These are phyloP conservation scores for Resseliella maxima DNA, from an alignment of 2,888 invertebrate genomes.

Conservation along the genomic window DNA sequence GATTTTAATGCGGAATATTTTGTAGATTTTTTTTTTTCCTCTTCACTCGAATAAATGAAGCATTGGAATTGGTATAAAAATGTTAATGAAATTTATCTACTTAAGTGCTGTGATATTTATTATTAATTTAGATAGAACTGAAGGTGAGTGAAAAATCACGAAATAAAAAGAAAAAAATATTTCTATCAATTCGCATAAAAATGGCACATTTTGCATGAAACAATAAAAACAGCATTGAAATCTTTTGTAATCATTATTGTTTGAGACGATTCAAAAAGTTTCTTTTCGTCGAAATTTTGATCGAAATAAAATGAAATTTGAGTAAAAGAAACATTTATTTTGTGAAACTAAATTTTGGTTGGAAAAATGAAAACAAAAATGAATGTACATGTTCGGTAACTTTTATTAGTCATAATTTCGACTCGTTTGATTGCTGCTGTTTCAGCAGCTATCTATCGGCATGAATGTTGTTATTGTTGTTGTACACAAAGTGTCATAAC, in stretches of 20 bases:
- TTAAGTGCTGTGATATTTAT: conserved; percentile 56
- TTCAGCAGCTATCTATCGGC: no score
- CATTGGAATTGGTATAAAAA: conserved; percentile 7
- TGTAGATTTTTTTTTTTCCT: background rate
- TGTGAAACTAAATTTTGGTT: no score
- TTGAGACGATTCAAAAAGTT: no score
- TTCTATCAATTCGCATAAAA: background rate
- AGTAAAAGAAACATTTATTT: no score
- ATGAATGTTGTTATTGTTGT: background rate
- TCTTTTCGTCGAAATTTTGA: no score
- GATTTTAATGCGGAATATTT: background rate
- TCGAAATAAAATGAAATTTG: no score
- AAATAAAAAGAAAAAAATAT: no score
- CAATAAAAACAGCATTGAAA: conserved; percentile 54
- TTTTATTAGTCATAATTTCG: background rate
- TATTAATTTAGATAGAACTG: conserved; percentile 41
- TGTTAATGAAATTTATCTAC: conserved; percentile 39
- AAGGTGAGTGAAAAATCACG: conserved; percentile 53
- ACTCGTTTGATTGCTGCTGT: background rate
- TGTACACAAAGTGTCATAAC: background rate
- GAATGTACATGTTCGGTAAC: background rate
- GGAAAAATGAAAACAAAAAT: no score
- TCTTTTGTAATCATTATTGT: no score
- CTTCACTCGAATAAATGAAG: background rate
- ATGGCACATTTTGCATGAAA: background rate